Base-by-base conservation (phyloP, 2,113 vertebrate genomes). In the Ascaphus truei region DNA sequence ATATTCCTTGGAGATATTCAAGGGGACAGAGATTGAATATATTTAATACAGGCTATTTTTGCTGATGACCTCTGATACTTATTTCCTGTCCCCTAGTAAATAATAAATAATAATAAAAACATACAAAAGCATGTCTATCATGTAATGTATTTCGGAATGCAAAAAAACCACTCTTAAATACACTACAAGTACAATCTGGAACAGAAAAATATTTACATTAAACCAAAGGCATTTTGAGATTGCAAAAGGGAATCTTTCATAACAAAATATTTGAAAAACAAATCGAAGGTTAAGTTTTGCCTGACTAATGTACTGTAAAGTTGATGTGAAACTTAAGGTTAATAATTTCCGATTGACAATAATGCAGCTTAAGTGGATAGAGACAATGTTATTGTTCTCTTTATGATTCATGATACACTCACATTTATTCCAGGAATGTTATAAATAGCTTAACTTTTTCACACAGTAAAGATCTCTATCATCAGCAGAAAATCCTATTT, bases 321-420 rank as follows among this genome's bases (percentile, higher is more conserved):
- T 33, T 37, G 33, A 37, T 58, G 30, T 58, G 30, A 58, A 13
- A 58, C 33, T 23, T 37, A 34, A 22, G 15, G 25, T 16, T 45
- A 8, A 45, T 61, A 25, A 61, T 45, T 61, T 61, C 58, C 58
- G 43, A 61, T 29, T 31, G 58, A 45, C 58, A 61, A 47, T 61
- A 61, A 20, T 22, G 16, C 58, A 61, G 58, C 55, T 30, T 7
- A 30, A 10, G 25, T 61, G 58, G 26, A 25, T 15, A 22, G 37
- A 61, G 39, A 61, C 37, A 12, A 29, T 61, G 58, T 61, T 61
- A 20, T 61, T 61, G 5, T 43, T 45, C 7, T 61, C 37, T 37
- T 45, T 61, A 29, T 6, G 36, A 27, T n/a, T 60, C 36, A n/a
- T 55, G 34, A 16, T 37, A 30, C 39, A 31, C 30, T 25, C 23